Base-by-base conservation (phyloP, 2,888 invertebrate genomes). In the Gryllus longicercus region DNA sequence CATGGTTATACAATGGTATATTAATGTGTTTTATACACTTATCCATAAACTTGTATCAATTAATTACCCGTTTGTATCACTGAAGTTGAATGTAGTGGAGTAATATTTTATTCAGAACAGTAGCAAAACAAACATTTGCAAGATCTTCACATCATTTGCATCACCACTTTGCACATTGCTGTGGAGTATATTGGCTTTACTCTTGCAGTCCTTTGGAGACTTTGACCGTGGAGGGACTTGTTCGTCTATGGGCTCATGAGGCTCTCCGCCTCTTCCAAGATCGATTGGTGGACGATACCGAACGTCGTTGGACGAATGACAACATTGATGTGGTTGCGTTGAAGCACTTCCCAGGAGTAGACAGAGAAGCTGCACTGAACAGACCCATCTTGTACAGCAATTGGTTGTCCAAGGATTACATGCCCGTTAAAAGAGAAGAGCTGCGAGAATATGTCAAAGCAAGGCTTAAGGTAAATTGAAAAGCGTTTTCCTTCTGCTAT, bases 171-270 rank as follows among this genome's bases (percentile, higher is more conserved):
- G 38, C 8, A 5, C 38, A 5, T 38, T 38, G 38, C 38, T 5
- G 38, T 38, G 38, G 0, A 25, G 4, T 8, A 10, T 38, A 38
- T 38, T 38, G 38, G 38, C 38, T 1, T 38, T 38, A 10, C 38
- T 38, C 38, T 82, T 84, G 5, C 84, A 92, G 98, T 82, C 99
- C 99, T 0, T 88, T 99, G 78, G 99, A 99, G 86, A 94, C 92
- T 82, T 89, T 99, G 16, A 91, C 93, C 0, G 95, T 98, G 0
- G 98, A 99, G 88, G 99, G 98, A 11, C 89, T 99, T 80, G 98
- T 99, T 2, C 91, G 99, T n/a, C 90, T 99, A 38, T 99, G 99
- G 99, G 99, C 99, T 0, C 99, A 99, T 87, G 99, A 99, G 89
- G 99, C 98, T 0, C 90, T 99, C 10, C 92, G 99, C 77, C 91